Base-by-base conservation (phyloP, 2,888 invertebrate species). In the Salticus scenicus region DNA sequence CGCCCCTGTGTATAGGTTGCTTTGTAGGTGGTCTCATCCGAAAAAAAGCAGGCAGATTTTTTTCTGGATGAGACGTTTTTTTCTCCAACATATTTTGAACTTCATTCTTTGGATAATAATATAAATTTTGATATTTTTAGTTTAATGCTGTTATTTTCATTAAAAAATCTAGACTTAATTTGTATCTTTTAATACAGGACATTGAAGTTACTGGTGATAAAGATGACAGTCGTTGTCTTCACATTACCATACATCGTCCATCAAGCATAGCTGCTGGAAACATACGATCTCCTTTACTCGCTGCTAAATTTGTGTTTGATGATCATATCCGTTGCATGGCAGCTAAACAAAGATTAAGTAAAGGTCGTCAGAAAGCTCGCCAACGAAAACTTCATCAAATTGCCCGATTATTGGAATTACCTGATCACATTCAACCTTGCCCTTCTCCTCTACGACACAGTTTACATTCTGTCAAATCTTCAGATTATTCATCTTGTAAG, bases 241-340 rank as follows among this genome's bases (percentile, higher is more conserved):
- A 98, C 90, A 94, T 99, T 75, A 97, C 97, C 0, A 96, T 98
- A 41, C 97, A 98, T 90, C 91, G 37, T 89, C 47, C 85, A 92
- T 93, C n/a, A 93, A 89, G 72, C 87, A 89, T 47, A 79, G 94
- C 0, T 92, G 94, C 30, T 95, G 82, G 85, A 12, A 86, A 47
- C 28, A 88, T 89, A 33, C 87, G 90, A 69, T 94, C 95, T 0
- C 95, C 97, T 0, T 91, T 97, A n/a, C 92, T 98, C 10, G 94
- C 96, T 2, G 96, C 97, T 12, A 97, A 96, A 91, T 98, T 99
- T 92, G 94, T 98, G 87, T 99, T 99, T 91, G 99, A 99, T 91
- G 99, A 99, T 92, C 98, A 99, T 91, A 99, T 99, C 89, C 94
- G 99, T 37, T 99, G 98, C 90, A 98, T 99, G 98, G 98, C 99